phyloP scores from a whole-genome alignment of 2,888 invertebrate species.

The Troides aeacus region DNA sequence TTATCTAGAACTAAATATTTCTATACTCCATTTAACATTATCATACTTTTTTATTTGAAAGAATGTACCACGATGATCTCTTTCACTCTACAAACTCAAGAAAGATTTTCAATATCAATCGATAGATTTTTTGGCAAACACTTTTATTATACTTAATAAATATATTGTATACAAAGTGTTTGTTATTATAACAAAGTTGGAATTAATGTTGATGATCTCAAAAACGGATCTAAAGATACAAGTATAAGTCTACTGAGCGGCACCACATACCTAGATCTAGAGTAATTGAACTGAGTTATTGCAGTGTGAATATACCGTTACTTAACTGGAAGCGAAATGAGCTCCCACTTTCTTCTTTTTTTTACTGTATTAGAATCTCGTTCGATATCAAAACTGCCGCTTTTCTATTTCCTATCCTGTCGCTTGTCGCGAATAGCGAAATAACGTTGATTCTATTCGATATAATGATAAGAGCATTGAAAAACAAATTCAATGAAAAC shows the following conservation, averaged over 20 bases:
- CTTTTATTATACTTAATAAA: too few relatives aligned
- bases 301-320: slow-evolving; percentile 19
- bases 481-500: too few relatives aligned
- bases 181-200: background rate
- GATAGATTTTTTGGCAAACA: too few relatives aligned
- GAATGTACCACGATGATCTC: too few relatives aligned
- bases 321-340: slow-evolving; percentile 18
- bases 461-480: too few relatives aligned
- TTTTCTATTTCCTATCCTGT: background rate
- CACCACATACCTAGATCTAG: slow-evolving; percentile 13
- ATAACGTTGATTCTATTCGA: background rate
- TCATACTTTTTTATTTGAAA: too few relatives aligned
- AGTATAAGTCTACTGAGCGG: background rate
- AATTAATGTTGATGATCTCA: background rate
- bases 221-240: background rate
- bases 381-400: background rate
- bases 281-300: slow-evolving; percentile 21
- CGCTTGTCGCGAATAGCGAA: background rate
- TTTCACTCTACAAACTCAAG: too few relatives aligned
- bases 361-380: background rate
- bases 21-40: too few relatives aligned
- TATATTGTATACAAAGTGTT: background rate
- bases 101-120: too few relatives aligned
- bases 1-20: too few relatives aligned
- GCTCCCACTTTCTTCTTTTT: slow-evolving; percentile 17